Conservation (phyloP, 2,888 invertebrate genomes). For the Trachelus iudaicus region DNA sequence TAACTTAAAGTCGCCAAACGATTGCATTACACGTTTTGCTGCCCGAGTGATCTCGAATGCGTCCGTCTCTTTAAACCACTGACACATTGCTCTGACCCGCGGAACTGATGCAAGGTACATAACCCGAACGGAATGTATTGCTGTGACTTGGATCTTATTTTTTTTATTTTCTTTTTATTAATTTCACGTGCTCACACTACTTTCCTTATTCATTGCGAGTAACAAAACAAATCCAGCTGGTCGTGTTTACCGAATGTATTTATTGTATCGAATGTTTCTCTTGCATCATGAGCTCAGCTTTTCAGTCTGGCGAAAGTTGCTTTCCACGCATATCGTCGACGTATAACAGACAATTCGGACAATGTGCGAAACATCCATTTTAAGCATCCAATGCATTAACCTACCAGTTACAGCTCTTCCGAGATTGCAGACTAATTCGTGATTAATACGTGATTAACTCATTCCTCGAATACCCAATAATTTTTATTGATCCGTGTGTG, state of each 20-base stretch:
- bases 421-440: constrained; percentile 25
- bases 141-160: neutral
- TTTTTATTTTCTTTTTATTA: too few species aligned
- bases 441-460: constrained; percentile 32
- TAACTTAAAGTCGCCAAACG: neutral
- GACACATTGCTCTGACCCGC: neutral
- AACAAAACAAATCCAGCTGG: too few species aligned
- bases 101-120: neutral
- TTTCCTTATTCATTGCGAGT: too few species aligned
- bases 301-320: neutral
- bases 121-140: neutral
- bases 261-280: neutral
- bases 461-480: too few species aligned
- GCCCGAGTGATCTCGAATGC: neutral
- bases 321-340: too few species aligned
- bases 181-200: too few species aligned
- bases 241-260: too few species aligned
- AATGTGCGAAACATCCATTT: too few species aligned
- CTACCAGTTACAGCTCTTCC: constrained; percentile 3
- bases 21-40: neutral
- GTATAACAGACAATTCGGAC: too few species aligned
- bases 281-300: neutral
- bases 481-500: too few species aligned
- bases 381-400: neutral
- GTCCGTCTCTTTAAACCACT: neutral